Conservation (phyloP, 2,888 invertebrate species). For the Caenorhabditis japonica region DNA sequence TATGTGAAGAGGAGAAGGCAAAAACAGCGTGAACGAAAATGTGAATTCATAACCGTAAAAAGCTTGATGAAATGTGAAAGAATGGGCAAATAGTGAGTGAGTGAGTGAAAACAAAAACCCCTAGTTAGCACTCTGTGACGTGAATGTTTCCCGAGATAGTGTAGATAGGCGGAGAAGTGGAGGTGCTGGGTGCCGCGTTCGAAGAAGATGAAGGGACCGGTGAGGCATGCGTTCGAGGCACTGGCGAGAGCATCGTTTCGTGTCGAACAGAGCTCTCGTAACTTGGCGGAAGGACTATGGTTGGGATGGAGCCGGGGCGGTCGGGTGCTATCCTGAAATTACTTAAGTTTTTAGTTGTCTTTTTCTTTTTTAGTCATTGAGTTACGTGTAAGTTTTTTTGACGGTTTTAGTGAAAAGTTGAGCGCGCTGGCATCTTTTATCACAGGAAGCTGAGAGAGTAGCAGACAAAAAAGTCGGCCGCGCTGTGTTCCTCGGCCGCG, state of each 20-base stretch:
- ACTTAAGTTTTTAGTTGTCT: too few relatives aligned
- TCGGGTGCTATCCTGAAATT: conserved; percentile 60
- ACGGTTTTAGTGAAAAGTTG: background rate
- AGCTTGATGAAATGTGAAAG: conserved; percentile 24
- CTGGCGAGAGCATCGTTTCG: conserved; percentile 36
- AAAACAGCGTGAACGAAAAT: background rate
- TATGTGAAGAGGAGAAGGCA: conserved; percentile 2
- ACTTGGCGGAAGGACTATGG: conserved; percentile 60
- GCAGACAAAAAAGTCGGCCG: too few relatives aligned
- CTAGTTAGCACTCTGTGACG: conserved; percentile 39
- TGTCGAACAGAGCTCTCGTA: conserved; percentile 59
- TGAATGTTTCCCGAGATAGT: conserved; percentile 48
- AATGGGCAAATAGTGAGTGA: conserved; percentile 5
- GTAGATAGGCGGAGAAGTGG: conserved; percentile 53
- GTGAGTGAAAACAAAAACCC: background rate
- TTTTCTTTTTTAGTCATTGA: too few relatives aligned
- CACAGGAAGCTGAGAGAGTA: too few relatives aligned
- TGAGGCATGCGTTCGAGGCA: conserved; percentile 20
- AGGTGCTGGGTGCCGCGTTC: conserved; percentile 36
- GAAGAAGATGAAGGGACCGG: conserved; percentile 38
- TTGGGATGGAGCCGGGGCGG: conserved; percentile 55
- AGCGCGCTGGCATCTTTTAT: background rate
- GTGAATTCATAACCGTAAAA: conserved; percentile 19
- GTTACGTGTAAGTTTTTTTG: background rate
- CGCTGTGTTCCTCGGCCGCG: too few relatives aligned